These are phyloP conservation scores for Dicentrarchus labrax DNA, from an alignment of 2,113 vertebrate species.

Conservation along the genomic window DNA sequence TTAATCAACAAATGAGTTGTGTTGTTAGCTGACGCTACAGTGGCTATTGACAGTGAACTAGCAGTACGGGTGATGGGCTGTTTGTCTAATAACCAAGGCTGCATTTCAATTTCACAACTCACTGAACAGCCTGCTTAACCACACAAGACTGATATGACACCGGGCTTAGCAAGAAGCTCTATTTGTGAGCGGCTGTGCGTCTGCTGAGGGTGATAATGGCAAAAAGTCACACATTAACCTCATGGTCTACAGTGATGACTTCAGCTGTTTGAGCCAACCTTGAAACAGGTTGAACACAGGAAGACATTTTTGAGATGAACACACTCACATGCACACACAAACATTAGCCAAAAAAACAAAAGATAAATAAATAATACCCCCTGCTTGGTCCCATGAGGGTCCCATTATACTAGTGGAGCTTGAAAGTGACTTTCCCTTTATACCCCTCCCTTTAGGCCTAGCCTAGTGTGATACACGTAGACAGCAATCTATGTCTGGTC, in stretches of 20 bases:
- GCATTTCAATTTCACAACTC: conserved; percentile 86
- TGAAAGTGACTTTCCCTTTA: conserved; percentile 80
- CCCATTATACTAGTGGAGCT: conserved; percentile 75
- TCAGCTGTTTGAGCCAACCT: conserved; percentile 58
- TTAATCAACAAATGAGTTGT: conserved; percentile 73
- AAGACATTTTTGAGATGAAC: conserved; percentile 22
- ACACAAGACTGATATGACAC: conserved; percentile 79
- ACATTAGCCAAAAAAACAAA: conserved; percentile 9
- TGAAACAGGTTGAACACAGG: conserved; percentile 50
- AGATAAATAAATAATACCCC: conserved; percentile 40
- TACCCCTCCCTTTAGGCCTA: conserved; percentile 61
- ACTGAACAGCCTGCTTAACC: conserved; percentile 80
- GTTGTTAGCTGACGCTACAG: conserved; percentile 75
- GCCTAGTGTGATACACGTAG: conserved; percentile 58
- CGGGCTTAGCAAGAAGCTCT: conserved; percentile 56
- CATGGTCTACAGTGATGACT: conserved; percentile 19
- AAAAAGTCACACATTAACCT: conserved; percentile 52
- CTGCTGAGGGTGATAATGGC: conserved; percentile 45
- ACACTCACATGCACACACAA: conserved; percentile 2
- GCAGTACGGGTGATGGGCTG: conserved; percentile 73
- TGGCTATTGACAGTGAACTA: conserved; percentile 78
- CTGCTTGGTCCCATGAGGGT: conserved; percentile 43
- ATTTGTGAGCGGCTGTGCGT: conserved; percentile 26
- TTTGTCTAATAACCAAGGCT: conserved; percentile 86
- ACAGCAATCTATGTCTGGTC: conserved; percentile 56